Base-by-base conservation (phyloP, 2,888 invertebrate genomes). In the Leptopilina myrica region DNA sequence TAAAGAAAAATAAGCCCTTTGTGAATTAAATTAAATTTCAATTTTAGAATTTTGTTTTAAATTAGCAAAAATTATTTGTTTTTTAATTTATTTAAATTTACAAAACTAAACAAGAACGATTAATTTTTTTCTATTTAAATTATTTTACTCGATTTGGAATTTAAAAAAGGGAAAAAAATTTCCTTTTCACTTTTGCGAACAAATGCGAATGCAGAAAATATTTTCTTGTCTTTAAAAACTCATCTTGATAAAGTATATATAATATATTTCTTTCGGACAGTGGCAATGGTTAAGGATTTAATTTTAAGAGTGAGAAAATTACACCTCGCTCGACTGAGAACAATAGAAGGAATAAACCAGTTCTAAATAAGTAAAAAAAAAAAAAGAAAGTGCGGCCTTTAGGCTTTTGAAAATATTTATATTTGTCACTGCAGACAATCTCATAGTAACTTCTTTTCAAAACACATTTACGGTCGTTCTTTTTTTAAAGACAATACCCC, bases 151-250 rank as follows among this genome's bases (percentile, higher is more conserved):
- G 3, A 3, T 33, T 33, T 33, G 33, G 33, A 33, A 33, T 33
- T 33, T 33, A 33, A 33, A 3, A 33, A 33, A 33, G 4, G 33
- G 3, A 33, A 43, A 43, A 43, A 8, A 43, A 7, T 43, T 43
- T 43, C 1, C 43, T 43, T 43, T 43, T 43, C 43, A 43, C 43
- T 8, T 43, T 43, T 43, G 20, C 1, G 43, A 43, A 43, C 43
- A 43, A 43, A 43, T 43, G 43, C 8, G 8, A 66, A 20, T 33
- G 33, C 33, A 33, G 3, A 62, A 20, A 75, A 76, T 26, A 66
- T 33, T 46, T 33, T 79, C 77, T 81, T 76, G 62, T 20, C 66
- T 73, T 65, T 79, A 64, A 56, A 15, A 80, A 77, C 65, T 64
- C 67, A 20, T 75, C 3, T 73, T 67, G 69, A 78, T 43, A 43